phyloP scores from a whole-genome alignment of 1,140 invertebrate species.

The Idris sp. region DNA sequence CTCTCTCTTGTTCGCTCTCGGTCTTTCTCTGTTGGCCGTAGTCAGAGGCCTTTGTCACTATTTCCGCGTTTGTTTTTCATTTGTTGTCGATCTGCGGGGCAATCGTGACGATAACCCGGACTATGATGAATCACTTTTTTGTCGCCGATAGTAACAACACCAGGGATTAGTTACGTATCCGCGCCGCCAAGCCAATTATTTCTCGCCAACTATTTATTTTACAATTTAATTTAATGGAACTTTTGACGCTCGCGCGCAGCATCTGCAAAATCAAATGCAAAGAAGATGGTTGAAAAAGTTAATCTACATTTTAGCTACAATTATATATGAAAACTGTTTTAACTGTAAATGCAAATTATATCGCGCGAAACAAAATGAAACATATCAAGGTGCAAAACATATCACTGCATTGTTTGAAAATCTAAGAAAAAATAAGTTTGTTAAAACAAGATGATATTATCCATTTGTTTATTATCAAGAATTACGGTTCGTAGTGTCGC shows the following conservation, averaged over 20 bases:
- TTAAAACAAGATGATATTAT: too few relatives aligned
- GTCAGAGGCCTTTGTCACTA: conserved; percentile 33
- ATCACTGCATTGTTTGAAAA: too few relatives aligned
- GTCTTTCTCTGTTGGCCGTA: too few relatives aligned
- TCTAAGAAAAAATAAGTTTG: too few relatives aligned
- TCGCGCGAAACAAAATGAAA: too few relatives aligned
- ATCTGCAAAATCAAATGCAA: too few relatives aligned
- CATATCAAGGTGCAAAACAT: too few relatives aligned
- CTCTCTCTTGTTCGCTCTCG: not conserved
- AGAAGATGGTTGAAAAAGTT: too few relatives aligned
- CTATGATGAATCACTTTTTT: conserved; percentile 37
- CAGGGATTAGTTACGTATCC: too few relatives aligned
- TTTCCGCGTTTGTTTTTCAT: conserved; percentile 46
- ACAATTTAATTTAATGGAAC: conserved; percentile 30
- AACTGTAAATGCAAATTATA: conserved; percentile 23
- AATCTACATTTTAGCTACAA: conserved; percentile 13
- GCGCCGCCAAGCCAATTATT: conserved; percentile 16
- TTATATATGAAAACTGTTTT: not conserved
- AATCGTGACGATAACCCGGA: not conserved
- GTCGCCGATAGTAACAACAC: conserved; percentile 21
- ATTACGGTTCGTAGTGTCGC: conserved; percentile 3
- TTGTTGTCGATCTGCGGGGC: conserved; percentile 13
- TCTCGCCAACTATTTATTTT: conserved; percentile 31
- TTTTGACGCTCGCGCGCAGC: too few relatives aligned
- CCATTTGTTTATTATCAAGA: conserved; percentile 20